These are phyloP conservation scores for Malthinus flaveolus DNA, from an alignment of 2,888 invertebrate species.

Conservation along the genomic window DNA sequence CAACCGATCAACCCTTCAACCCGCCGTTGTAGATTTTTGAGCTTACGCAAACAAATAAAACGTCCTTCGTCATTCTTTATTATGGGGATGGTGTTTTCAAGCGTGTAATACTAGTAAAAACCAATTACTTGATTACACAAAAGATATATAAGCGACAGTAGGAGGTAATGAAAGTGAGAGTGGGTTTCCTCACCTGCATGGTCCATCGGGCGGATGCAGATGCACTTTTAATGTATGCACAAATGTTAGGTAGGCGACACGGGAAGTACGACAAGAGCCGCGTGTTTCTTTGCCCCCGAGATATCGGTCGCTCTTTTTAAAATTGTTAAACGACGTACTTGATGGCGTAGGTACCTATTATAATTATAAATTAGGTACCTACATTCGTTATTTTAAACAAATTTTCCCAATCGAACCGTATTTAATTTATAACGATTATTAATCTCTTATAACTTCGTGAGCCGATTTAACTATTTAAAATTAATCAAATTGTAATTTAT, in stretches of 20 bases:
- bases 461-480: neutral
- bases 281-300: slow-evolving; percentile 10
- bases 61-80: neutral
- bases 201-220: slow-evolving; percentile 37
- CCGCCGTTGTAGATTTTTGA: no score
- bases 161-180: slow-evolving; percentile 24
- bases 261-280: slow-evolving; percentile 19
- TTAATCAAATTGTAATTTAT: slow-evolving; percentile 4
- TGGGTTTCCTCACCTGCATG: slow-evolving; percentile 26
- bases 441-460: no score
- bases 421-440: no score
- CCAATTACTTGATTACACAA: slow-evolving; percentile 30
- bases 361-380: neutral
- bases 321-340: neutral
- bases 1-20: no score
- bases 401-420: neutral
- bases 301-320: neutral
- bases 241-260: slow-evolving; percentile 20
- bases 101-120: slow-evolving; percentile 17
- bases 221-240: slow-evolving; percentile 36
- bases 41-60: no score
- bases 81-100: neutral
- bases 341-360: neutral
- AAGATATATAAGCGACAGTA: slow-evolving; percentile 11
- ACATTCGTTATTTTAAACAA: neutral